Percentiles rank a stretch among this genome's conserved stretches.
phyloP scores from a whole-genome alignment of 2,113 vertebrate genomes.

The Salvator merianae region DNA sequence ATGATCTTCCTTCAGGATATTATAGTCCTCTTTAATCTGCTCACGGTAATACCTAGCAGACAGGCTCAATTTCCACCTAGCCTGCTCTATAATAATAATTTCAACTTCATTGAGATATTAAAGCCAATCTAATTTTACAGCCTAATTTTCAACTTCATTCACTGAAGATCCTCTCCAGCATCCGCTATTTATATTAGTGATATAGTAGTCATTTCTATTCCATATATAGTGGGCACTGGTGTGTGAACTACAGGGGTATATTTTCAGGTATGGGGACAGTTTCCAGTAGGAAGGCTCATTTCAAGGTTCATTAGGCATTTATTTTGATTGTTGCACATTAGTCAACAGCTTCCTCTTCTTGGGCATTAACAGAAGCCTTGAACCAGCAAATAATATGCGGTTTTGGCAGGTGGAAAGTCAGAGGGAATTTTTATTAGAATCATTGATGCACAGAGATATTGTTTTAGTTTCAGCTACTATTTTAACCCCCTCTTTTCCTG shows the following conservation, averaged over 20 bases:
- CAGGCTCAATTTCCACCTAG: constrained; percentile 18
- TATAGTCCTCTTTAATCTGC: not conserved
- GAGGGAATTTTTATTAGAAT: constrained; percentile 50
- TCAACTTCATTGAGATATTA: constrained; percentile 44
- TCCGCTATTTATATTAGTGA: constrained; percentile 31
- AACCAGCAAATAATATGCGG: constrained; percentile 49
- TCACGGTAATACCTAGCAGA: constrained; percentile 9
- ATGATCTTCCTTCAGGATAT: not conserved
- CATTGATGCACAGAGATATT: constrained; percentile 49
- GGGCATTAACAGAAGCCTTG: constrained; percentile 45
- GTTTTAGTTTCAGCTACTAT: constrained; percentile 34
- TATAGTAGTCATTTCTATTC: constrained; percentile 47
- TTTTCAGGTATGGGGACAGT: constrained; percentile 54
- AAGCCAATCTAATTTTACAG: constrained; percentile 45
- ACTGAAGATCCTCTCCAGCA: constrained; percentile 25
- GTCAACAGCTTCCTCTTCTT: constrained; percentile 48
- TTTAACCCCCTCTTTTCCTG: constrained; percentile 35
- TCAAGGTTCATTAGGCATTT: constrained; percentile 54
- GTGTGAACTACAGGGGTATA: constrained; percentile 42
- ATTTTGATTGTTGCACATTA: constrained; percentile 62
- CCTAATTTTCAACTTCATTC: constrained; percentile 57
- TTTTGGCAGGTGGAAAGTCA: constrained; percentile 51
- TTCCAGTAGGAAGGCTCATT: constrained; percentile 46
- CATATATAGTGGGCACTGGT: constrained; percentile 32
- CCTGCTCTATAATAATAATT: constrained; percentile 15